phyloP scores from a whole-genome alignment of 2,888 invertebrate species.

The Candidula unifasciata region DNA sequence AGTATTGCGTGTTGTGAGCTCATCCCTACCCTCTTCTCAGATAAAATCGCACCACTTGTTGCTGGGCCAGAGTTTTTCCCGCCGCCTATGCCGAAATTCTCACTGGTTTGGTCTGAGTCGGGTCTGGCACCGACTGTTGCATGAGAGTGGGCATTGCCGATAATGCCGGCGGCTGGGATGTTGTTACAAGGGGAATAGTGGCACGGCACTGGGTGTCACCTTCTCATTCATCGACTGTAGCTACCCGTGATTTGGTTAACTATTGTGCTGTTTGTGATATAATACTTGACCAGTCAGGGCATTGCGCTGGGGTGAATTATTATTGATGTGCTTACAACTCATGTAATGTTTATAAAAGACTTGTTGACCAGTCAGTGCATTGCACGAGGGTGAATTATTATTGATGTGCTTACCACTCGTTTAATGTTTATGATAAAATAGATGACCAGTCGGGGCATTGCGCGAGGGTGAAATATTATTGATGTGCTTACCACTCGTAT shows the following conservation, averaged over 20 bases:
- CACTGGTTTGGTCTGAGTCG: background rate
- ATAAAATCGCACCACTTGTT: conserved; percentile 2
- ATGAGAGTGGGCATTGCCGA: conserved; percentile 11
- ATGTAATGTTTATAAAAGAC: too few relatives aligned
- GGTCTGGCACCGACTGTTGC: conserved; percentile 21
- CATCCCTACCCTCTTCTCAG: too few relatives aligned
- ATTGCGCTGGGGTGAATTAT: too few relatives aligned
- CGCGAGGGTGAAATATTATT: too few relatives aligned
- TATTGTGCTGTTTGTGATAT: background rate
- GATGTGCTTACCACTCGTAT: too few relatives aligned
- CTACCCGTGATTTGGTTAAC: background rate
- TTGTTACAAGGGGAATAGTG: background rate
- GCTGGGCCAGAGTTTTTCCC: background rate
- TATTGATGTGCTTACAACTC: too few relatives aligned
- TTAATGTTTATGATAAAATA: too few relatives aligned
- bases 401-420: too few relatives aligned
- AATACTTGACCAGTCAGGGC: background rate
- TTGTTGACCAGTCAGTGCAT: too few relatives aligned
- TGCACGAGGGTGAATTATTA: too few relatives aligned
- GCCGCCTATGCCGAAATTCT: background rate
- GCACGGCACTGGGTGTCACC: background rate
- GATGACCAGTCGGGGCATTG: too few relatives aligned
- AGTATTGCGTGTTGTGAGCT: too few relatives aligned
- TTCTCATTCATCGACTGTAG: background rate
- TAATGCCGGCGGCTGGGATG: background rate